Base-by-base conservation (phyloP, 2,888 invertebrate genomes). In the Cheilosia variabilis region DNA sequence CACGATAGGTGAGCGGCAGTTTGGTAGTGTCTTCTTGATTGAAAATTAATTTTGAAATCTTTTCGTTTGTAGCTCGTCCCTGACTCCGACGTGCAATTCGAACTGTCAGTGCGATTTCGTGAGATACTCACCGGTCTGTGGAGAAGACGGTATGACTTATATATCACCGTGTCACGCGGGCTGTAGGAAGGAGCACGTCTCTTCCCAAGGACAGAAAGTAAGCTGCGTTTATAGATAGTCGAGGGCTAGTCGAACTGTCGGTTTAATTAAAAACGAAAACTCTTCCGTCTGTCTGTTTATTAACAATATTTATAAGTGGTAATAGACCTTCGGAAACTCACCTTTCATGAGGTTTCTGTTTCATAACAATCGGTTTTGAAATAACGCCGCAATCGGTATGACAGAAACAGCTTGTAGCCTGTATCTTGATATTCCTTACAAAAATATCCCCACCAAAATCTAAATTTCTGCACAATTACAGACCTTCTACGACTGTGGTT, bases 151-250 rank as follows among this genome's bases (percentile, higher is more conserved):
- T 0, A 93, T 94, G 87, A 95, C 95, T 2, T 96, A 94, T 89
- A 96, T 96, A 88, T 96, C 96, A 0, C 95, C 96, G 5, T 97
- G 97, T 89, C 96, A 96, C 90, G 96, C 96, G 22, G 96, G 97
- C 5, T 96, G 96, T 90, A 93, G 91, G 63, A 91, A 91, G 27
- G 91, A 93, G 86, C 90, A 91, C 50, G 89, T 90, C 10, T 89
- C 89, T 0, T 34, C 89, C 4, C 93, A 93, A 87, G 93, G 93
- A 41, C 91, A 91, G 34, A 93, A 93, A 91, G 92, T 94, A 55
- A 79, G 86, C 15, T 17, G 4, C 13, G 4, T 24, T 17, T 27
- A 5, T 27, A 27, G 0, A 5, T 1, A 50, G 31, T 13, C 10
- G 10, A 10, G 2, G 10, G 10, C 2, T 34, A 34, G 34, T 3